Percentiles rank a stretch among this genome's conserved stretches.
phyloP scores from a whole-genome alignment of 2,888 invertebrate genomes.

The Drosophila macrospina region DNA sequence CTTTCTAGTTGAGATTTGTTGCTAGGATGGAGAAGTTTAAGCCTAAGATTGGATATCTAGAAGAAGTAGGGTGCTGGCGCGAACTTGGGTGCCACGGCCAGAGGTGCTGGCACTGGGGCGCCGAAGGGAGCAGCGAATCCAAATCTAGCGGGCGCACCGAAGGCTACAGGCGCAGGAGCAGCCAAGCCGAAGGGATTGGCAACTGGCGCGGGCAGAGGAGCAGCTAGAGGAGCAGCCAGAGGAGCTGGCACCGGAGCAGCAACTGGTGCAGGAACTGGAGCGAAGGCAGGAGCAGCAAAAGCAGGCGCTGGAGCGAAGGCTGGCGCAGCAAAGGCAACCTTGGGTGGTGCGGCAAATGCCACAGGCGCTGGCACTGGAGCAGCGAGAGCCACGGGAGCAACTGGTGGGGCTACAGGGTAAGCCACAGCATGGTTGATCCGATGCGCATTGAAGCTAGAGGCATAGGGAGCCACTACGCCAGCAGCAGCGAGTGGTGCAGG shows the following conservation, averaged over 20 bases:
- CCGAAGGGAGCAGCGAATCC: conserved; percentile 46
- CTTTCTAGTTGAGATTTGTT: conserved; percentile 43
- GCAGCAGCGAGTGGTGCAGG: conserved; percentile 79
- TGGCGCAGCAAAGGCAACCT: conserved; percentile 60
- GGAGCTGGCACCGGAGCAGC: conserved; percentile 47
- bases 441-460: conserved; percentile 91
- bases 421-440: conserved; percentile 91
- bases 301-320: conserved; percentile 60
- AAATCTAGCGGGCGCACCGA: conserved; percentile 50
- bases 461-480: conserved; percentile 89
- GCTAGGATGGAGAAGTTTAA: conserved; percentile 29
- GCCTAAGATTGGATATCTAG: conserved; percentile 46
- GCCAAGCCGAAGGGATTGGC: conserved; percentile 35
- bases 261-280: conserved; percentile 28
- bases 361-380: conserved; percentile 53
- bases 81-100: conserved; percentile 55
- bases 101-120: conserved; percentile 55
- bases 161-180: conserved; percentile 42
- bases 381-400: conserved; percentile 47
- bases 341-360: conserved; percentile 63
- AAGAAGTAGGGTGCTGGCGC: conserved; percentile 69
- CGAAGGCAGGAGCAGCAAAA: conserved; percentile 42
- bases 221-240: conserved; percentile 44
- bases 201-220: conserved; percentile 35
- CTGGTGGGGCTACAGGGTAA: conserved; percentile 86